Evolutionary conservation across 2,113 vertebrate species (phyloP).

Genomic region (Leptocoma aspasia): DNA sequence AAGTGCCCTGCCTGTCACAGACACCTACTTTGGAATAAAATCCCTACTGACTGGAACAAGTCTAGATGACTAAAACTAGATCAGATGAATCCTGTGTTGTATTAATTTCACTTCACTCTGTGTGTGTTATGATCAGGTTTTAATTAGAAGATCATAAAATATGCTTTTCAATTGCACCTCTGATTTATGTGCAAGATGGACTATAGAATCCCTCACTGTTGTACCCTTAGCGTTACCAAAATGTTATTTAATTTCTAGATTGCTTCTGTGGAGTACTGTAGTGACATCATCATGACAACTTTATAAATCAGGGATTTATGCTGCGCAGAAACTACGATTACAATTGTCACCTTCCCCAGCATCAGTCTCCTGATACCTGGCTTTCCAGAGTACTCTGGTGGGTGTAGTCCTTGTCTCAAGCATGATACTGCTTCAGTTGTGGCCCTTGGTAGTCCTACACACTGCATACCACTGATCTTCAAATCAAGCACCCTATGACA

Average conservation of each 20-base stretch:
- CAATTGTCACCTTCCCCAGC: neutral
- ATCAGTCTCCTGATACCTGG: neutral
- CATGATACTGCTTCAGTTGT: rapidly evolving
- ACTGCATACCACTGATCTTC: neutral
- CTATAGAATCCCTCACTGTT: neutral
- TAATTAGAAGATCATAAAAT: neutral
- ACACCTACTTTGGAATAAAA: neutral
- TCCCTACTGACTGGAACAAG: neutral
- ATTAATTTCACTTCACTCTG: neutral
- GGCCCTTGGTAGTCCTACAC: neutral
- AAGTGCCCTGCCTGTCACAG: neutral
- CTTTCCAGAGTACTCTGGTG: neutral
- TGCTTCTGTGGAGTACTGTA: neutral
- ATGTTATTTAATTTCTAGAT: neutral
- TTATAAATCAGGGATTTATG: neutral
- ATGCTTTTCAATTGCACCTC: neutral
- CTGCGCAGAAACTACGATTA: neutral
- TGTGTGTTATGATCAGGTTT: neutral
- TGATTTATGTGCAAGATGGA: neutral
- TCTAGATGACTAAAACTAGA: neutral
- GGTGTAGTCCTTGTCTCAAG: neutral
- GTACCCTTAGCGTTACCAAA: neutral
- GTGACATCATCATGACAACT: neutral
- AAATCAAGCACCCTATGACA: neutral
- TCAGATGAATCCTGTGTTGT: neutral